phyloP scores from a whole-genome alignment of 53 echinoderm and acorn worm species.

The Patiria pectinifera region DNA sequence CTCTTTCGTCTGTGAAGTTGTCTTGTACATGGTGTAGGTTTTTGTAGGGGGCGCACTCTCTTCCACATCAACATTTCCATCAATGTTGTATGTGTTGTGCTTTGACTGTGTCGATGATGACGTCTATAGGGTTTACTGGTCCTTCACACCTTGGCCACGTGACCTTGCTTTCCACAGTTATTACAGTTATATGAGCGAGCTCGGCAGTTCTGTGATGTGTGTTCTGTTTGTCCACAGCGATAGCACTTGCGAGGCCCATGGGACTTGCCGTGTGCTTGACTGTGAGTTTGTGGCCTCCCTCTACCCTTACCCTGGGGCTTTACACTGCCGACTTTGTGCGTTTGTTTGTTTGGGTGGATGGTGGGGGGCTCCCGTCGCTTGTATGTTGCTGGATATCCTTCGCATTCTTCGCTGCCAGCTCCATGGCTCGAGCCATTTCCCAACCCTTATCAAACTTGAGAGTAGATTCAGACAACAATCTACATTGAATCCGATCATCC shows the following conservation, averaged over 20 bases:
- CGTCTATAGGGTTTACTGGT: no score
- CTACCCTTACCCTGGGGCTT: not conserved
- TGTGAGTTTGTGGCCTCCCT: no score
- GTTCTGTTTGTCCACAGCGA: no score
- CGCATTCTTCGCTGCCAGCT: constrained; percentile 16
- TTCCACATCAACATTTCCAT: not conserved
- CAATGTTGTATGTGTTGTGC: no score
- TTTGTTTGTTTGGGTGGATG: not conserved
- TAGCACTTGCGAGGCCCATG: no score
- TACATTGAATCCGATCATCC: constrained; percentile 51
- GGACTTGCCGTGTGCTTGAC: no score
- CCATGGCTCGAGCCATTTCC: not conserved
- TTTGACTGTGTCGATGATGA: no score
- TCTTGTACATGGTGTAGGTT: not conserved
- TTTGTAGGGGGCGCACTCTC: not conserved
- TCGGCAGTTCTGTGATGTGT: no score
- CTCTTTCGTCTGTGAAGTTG: not conserved
- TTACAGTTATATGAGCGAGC: no score
- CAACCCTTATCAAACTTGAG: constrained; percentile 44
- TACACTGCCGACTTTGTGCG: not conserved
- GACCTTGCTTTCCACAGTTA: no score
- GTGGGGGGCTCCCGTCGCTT: not conserved
- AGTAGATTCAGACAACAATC: not conserved
- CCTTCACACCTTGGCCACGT: no score
- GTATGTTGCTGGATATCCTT: constrained; percentile 27